These are phyloP conservation scores for Perizoma affinitatum DNA, from an alignment of 2,888 invertebrate genomes.

Conservation along the genomic window DNA sequence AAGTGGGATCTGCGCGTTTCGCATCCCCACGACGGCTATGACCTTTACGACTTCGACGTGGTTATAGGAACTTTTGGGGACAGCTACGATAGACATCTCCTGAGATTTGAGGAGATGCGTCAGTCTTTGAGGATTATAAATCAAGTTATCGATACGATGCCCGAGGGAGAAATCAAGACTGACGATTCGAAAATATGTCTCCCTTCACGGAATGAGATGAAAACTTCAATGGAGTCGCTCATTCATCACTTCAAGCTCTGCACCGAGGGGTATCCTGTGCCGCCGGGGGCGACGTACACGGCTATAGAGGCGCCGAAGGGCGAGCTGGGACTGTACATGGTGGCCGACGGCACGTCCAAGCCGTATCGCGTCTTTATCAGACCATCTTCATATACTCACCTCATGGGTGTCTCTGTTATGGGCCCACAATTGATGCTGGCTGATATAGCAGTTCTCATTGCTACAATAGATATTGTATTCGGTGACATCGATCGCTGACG, in stretches of 20 bases:
- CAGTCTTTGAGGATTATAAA: slow-evolving; percentile 90
- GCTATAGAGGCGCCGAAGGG: slow-evolving; percentile 93
- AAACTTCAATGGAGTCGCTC: slow-evolving; percentile 93
- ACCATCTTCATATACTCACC: slow-evolving; percentile 84
- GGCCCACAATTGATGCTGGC: slow-evolving; percentile 88
- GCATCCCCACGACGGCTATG: slow-evolving; percentile 94
- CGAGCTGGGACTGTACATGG: slow-evolving; percentile 94
- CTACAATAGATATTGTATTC: slow-evolving; percentile 86
- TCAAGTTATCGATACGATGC: slow-evolving; percentile 94
- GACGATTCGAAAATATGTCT: slow-evolving; percentile 92
- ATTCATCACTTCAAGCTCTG: slow-evolving; percentile 96
- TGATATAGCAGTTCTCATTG: slow-evolving; percentile 91
- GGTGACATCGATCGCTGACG: slow-evolving; percentile 85
- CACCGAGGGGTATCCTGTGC: slow-evolving; percentile 91
- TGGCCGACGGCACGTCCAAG: slow-evolving; percentile 91
- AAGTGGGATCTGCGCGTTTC: slow-evolving; percentile 94
- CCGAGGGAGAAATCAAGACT: slow-evolving; percentile 89
- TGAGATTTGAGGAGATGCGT: slow-evolving; percentile 88
- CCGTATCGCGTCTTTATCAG: slow-evolving; percentile 88
- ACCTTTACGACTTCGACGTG: slow-evolving; percentile 92
- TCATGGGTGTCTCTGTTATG: slow-evolving; percentile 86
- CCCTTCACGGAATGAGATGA: slow-evolving; percentile 92
- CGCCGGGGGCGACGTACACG: slow-evolving; percentile 92
- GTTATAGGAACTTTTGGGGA: slow-evolving; percentile 93
- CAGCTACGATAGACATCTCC: slow-evolving; percentile 91